Evolutionary conservation across 2,113 vertebrate species (phyloP).

Genomic region (Trogon melanurus): DNA sequence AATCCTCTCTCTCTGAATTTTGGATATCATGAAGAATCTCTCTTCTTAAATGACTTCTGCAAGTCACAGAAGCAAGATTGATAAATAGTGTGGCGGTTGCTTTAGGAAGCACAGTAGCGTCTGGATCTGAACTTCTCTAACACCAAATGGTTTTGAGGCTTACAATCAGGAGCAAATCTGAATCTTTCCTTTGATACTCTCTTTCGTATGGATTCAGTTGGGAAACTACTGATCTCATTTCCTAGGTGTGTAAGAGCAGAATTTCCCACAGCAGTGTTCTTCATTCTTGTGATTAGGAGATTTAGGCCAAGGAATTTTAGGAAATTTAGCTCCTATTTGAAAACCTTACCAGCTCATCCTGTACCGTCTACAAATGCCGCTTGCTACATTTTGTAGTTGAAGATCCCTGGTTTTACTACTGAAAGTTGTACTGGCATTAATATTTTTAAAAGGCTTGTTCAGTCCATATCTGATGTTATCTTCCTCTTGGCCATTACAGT

Average conservation of each 20-base stretch:
- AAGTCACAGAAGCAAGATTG: neutral
- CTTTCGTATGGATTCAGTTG: neutral
- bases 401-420: neutral
- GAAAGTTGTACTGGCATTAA: neutral
- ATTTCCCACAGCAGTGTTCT: neutral
- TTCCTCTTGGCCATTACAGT: neutral
- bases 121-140: neutral
- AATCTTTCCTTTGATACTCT: neutral
- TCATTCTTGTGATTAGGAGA: neutral
- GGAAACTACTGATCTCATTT: neutral
- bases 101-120: neutral
- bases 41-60: neutral
- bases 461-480: fast-evolving
- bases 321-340: neutral
- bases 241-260: neutral
- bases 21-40: neutral
- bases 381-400: neutral
- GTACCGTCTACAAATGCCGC: neutral
- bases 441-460: neutral
- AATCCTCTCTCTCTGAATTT: neutral
- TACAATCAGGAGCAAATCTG: neutral
- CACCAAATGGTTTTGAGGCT: neutral
- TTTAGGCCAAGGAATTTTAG: neutral
- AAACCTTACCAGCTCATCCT: neutral
- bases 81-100: neutral